These are phyloP conservation scores for Onychostruthus taczanowskii DNA, from an alignment of 2,113 vertebrate genomes.

Conservation along the genomic window DNA sequence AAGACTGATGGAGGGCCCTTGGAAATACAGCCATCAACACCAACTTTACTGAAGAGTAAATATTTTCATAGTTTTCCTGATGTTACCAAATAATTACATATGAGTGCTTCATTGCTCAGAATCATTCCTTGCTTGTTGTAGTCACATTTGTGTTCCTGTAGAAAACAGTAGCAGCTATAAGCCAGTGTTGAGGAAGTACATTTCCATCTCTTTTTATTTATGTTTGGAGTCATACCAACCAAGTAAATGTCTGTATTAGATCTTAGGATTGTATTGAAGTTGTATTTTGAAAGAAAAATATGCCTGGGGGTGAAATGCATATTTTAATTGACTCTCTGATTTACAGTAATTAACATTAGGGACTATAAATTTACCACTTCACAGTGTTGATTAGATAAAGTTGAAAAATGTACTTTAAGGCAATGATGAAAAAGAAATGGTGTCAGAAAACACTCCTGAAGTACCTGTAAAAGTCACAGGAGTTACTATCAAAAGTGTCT, in stretches of 20 bases:
- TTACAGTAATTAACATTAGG: background rate
- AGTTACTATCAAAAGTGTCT: background rate
- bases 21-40: background rate
- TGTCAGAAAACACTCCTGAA: background rate
- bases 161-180: background rate
- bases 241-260: background rate
- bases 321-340: background rate
- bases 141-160: background rate
- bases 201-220: background rate
- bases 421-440: background rate
- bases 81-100: background rate
- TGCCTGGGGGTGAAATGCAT: background rate
- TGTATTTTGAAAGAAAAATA: background rate
- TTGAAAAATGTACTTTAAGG: background rate
- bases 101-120: background rate
- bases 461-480: background rate
- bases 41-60: slow-evolving; percentile 34
- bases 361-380: background rate
- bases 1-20: slow-evolving; percentile 9
- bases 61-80: slow-evolving; percentile 32
- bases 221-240: background rate
- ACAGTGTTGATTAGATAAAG: background rate
- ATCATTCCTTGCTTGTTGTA: background rate
- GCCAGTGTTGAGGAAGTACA: background rate
- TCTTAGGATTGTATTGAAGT: background rate